Evolutionary conservation across 1,140 invertebrate genomes (phyloP).

Genomic region (Popillia japonica): DNA sequence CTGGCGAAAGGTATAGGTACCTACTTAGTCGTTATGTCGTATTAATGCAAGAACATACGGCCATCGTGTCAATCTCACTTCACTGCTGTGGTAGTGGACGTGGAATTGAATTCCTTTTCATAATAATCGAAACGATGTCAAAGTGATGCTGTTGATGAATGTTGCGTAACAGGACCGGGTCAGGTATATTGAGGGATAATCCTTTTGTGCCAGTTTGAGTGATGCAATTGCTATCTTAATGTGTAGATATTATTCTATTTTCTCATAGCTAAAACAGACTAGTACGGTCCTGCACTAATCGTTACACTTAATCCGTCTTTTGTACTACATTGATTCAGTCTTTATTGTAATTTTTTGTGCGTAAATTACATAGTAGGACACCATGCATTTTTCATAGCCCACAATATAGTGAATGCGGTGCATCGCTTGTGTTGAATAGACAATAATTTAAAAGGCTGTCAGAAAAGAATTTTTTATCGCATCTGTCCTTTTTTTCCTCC

Average conservation of each 20-base stretch:
- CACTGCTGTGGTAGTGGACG: slow-evolving; percentile 32
- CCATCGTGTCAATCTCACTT: slow-evolving; percentile 34
- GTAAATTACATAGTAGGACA: slow-evolving; percentile 44
- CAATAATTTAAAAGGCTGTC: slow-evolving; percentile 32
- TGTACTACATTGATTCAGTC: slow-evolving; percentile 36
- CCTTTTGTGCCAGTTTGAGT: too few species aligned
- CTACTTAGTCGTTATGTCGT: not conserved
- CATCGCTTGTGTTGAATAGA: slow-evolving; percentile 40
- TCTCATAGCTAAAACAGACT: not conserved
- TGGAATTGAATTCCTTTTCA: slow-evolving; percentile 43
- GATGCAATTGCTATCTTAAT: too few species aligned
- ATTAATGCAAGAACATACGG: not conserved
- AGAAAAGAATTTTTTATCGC: slow-evolving; percentile 12
- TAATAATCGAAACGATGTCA: slow-evolving; percentile 40
- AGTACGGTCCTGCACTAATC: not conserved
- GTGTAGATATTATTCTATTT: too few species aligned
- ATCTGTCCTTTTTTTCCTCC: slow-evolving; percentile 32
- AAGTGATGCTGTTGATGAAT: not conserved
- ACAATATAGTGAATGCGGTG: slow-evolving; percentile 13
- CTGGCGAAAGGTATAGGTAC: not conserved
- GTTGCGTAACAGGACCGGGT: not conserved
- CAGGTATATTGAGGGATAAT: not conserved
- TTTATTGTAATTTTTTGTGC: slow-evolving; percentile 43
- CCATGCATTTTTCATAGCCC: slow-evolving; percentile 38
- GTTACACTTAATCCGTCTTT: slow-evolving; percentile 41